A percentile compares a stretch with the other conserved stretches of the same genome.
Evolutionary conservation across 2,113 vertebrate genomes (phyloP).

Genomic region (Glaucidium brasilianum): DNA sequence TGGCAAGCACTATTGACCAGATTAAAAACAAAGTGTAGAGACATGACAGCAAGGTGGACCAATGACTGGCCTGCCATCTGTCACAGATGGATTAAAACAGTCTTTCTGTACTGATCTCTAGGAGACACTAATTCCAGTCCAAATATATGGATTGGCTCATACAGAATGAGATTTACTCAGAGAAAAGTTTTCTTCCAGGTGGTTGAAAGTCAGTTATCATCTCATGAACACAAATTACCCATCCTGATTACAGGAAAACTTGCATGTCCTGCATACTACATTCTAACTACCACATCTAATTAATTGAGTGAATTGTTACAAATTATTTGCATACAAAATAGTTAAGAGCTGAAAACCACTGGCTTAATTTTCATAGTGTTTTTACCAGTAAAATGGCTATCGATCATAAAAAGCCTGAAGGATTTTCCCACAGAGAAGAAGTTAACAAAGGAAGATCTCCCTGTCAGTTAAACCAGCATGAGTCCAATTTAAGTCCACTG

Average conservation of each 20-base stretch:
- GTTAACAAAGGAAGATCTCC: conserved; percentile 31
- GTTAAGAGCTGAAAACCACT: background rate
- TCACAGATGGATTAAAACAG: background rate
- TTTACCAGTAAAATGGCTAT: conserved; percentile 28
- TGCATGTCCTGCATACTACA: accelerated
- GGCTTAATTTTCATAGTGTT: background rate
- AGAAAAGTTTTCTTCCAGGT: background rate
- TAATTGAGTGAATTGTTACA: background rate
- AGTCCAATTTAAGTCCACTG: conserved; percentile 18
- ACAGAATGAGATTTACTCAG: background rate
- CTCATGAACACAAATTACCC: background rate
- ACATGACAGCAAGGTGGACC: conserved; percentile 19
- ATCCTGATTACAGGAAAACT: background rate
- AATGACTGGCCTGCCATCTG: background rate
- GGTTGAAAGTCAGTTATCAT: background rate
- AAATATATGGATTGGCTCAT: background rate
- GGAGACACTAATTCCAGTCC: background rate
- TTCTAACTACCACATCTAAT: background rate
- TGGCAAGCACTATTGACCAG: conserved; percentile 51
- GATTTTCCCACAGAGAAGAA: conserved; percentile 16
- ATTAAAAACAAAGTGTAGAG: conserved; percentile 20
- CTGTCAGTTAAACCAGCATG: conserved; percentile 37
- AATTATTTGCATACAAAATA: background rate
- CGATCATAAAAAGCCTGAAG: conserved; percentile 2
- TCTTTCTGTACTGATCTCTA: background rate